Percentiles rank a stretch among this genome's conserved stretches.
Evolutionary conservation across 2,113 vertebrate species (phyloP).

Genomic region (Anguilla rostrata): DNA sequence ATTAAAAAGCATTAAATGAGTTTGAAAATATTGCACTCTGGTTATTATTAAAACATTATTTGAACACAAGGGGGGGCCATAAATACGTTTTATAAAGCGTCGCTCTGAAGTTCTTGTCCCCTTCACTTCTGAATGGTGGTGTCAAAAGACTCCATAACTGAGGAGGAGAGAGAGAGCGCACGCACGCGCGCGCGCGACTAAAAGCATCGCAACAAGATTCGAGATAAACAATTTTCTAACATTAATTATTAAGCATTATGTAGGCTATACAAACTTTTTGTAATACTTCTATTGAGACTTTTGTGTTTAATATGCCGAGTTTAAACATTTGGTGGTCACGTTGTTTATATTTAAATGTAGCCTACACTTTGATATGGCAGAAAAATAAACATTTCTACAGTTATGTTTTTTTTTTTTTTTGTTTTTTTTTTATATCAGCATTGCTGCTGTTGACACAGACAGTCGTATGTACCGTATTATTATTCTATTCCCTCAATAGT

Average conservation of each 20-base stretch:
- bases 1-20: neutral
- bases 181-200: no score
- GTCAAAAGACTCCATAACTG: no score
- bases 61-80: constrained; percentile 8
- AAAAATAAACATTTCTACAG: neutral
- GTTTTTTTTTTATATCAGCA: neutral
- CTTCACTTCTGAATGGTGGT: no score
- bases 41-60: neutral
- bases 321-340: neutral
- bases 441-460: neutral
- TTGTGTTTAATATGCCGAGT: neutral
- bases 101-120: no score
- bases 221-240: no score
- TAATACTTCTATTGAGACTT: neutral
- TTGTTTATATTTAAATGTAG: neutral
- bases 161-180: no score
- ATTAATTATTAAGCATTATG: no score
- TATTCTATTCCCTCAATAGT: neutral
- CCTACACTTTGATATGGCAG: neutral
- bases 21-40: neutral
- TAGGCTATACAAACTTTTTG: neutral
- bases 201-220: no score
- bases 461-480: neutral
- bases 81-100: neutral
- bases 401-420: neutral